Evolutionary conservation across 2,113 vertebrate genomes (phyloP).

Genomic region (Poeciliopsis occidentalis): DNA sequence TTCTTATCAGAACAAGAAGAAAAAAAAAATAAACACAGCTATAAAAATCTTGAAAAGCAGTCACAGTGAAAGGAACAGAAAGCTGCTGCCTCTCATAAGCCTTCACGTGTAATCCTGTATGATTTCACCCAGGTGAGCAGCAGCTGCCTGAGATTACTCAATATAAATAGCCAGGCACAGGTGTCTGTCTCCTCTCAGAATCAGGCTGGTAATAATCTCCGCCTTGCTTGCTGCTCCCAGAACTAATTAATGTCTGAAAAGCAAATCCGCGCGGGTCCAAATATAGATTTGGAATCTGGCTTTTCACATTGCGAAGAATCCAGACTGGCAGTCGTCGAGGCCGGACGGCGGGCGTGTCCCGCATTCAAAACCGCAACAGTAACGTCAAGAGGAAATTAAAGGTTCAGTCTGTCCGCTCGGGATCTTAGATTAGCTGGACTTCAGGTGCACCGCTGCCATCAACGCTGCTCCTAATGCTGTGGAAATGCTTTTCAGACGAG

Average conservation of each 20-base stretch:
- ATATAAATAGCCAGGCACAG: constrained; percentile 57
- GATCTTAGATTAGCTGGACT: not conserved
- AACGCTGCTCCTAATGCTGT: constrained; percentile 16
- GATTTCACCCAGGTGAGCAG: constrained; percentile 40
- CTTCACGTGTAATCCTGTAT: constrained; percentile 16
- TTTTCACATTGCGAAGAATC: constrained; percentile 56
- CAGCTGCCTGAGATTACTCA: constrained; percentile 53
- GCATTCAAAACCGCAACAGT: not conserved
- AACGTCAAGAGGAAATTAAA: not conserved
- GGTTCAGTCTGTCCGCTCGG: not conserved
- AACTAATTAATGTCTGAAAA: constrained; percentile 76
- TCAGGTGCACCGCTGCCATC: not conserved
- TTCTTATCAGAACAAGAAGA: not conserved
- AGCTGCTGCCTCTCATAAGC: not conserved
- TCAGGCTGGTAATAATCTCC: constrained; percentile 64
- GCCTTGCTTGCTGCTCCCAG: constrained; percentile 73
- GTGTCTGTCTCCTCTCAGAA: constrained; percentile 65
- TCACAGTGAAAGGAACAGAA: not conserved
- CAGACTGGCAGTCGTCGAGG: constrained; percentile 60
- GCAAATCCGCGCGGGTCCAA: constrained; percentile 48
- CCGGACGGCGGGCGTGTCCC: constrained; percentile 1
- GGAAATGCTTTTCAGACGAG: constrained; percentile 25
- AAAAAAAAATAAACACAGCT: not conserved
- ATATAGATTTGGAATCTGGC: constrained; percentile 66
- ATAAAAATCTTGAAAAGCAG: not conserved